phyloP scores from a whole-genome alignment of 2,888 invertebrate genomes.

The Andrena chrysosceles region DNA sequence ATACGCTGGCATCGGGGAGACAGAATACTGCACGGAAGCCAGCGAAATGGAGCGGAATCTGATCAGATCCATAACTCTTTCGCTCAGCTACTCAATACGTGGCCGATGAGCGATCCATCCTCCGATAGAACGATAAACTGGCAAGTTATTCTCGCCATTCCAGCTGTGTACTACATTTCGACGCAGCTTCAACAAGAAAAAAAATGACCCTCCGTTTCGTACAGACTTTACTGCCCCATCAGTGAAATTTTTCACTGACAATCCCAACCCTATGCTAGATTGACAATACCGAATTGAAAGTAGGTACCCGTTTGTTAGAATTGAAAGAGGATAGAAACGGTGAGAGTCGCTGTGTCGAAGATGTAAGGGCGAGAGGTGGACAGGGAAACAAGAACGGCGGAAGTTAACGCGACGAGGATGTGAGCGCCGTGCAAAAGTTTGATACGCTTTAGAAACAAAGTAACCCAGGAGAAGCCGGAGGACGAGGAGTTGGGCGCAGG shows the following conservation, averaged over 20 bases:
- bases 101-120: conserved; percentile 40
- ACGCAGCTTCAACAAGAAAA: too few relatives aligned
- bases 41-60: conserved; percentile 51
- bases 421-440: conserved; percentile 43
- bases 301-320: too few relatives aligned
- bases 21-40: conserved; percentile 5
- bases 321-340: too few relatives aligned
- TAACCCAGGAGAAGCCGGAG: conserved; percentile 23
- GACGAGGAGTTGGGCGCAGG: conserved; percentile 14
- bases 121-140: conserved; percentile 15
- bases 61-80: conserved; percentile 59
- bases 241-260: too few relatives aligned
- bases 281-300: too few relatives aligned
- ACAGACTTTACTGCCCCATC: too few relatives aligned
- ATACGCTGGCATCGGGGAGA: conserved; percentile 23
- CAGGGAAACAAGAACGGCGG: conserved; percentile 17
- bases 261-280: too few relatives aligned
- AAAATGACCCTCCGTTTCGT: too few relatives aligned
- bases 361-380: conserved; percentile 2
- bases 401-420: conserved; percentile 46
- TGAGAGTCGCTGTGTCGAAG: too few relatives aligned
- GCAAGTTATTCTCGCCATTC: conserved; percentile 22
- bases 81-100: conserved; percentile 36
- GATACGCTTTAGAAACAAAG: conserved; percentile 49
- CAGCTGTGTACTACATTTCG: too few relatives aligned